These are phyloP conservation scores for Orius insidiosus DNA, from an alignment of 1,140 invertebrate species.

Conservation along the genomic window DNA sequence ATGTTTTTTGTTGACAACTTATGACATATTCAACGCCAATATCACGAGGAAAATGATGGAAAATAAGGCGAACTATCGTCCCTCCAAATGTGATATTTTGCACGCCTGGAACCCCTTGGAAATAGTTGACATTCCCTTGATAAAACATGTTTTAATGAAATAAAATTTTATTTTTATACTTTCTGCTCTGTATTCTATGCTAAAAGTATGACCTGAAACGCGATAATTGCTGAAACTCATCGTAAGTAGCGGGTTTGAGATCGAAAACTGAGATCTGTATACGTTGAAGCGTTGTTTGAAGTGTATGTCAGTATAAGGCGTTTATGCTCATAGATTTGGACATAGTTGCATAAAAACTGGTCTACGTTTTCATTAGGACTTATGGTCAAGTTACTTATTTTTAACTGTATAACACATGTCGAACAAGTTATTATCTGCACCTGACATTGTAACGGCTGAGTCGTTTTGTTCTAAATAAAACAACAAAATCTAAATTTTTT, in stretches of 20 bases:
- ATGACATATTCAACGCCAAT: slow-evolving; percentile 48
- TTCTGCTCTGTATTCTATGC: slow-evolving; percentile 43
- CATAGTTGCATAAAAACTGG: slow-evolving; percentile 40
- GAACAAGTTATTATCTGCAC: slow-evolving; percentile 52
- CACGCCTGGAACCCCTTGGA: slow-evolving; percentile 31
- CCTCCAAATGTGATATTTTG: slow-evolving; percentile 26
- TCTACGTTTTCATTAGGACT: slow-evolving; percentile 13
- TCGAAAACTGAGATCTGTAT: slow-evolving; percentile 37
- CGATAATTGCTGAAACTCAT: slow-evolving; percentile 43
- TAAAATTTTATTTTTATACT: slow-evolving; percentile 26
- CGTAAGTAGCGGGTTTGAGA: slow-evolving; percentile 42
- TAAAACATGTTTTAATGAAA: background rate
- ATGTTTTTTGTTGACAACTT: slow-evolving; percentile 30
- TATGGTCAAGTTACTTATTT: slow-evolving; percentile 31
- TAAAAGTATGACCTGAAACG: slow-evolving; percentile 43
- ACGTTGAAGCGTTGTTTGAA: slow-evolving; percentile 24
- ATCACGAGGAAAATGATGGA: slow-evolving; percentile 48
- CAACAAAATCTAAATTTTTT: too few relatives aligned
- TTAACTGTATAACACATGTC: slow-evolving; percentile 44
- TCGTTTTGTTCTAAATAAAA: too few relatives aligned
- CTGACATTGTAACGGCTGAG: slow-evolving; percentile 30
- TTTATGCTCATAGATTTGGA: slow-evolving; percentile 49
- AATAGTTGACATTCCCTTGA: slow-evolving; percentile 40
- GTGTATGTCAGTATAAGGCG: too few relatives aligned
- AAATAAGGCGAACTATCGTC: slow-evolving; percentile 45